Conservation (phyloP, 2,113 vertebrate genomes). For the Sylvilagus bachmani region DNA sequence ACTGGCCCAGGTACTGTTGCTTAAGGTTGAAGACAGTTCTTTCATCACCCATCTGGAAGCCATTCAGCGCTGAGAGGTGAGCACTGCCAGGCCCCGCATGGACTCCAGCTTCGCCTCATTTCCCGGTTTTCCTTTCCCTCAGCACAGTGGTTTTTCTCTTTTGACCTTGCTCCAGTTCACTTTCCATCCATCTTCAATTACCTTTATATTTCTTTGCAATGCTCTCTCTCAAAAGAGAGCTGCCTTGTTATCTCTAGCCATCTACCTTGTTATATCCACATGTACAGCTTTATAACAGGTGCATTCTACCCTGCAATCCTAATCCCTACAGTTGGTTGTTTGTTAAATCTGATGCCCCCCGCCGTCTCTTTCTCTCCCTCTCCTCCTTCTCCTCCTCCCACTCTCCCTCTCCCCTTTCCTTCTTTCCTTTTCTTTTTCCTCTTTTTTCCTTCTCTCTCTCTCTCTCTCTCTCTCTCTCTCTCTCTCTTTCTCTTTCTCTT, state of each 20-base stretch:
- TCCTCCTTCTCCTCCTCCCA: too few species aligned
- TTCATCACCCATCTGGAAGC: constrained; percentile 36
- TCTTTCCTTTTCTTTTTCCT: too few species aligned
- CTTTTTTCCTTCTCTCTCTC: too few species aligned
- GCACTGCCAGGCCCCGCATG: not conserved
- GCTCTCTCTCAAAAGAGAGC: not conserved
- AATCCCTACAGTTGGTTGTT: not conserved
- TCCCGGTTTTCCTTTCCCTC: constrained; percentile 23
- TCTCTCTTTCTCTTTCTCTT: not conserved
- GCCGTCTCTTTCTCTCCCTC: too few species aligned
- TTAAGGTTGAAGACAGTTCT: constrained; percentile 47
- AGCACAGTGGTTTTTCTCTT: not conserved
- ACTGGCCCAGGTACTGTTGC: constrained; percentile 1
- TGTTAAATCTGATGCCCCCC: too few species aligned
- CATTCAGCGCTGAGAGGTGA: constrained; percentile 26
- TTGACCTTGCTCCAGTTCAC: not conserved
- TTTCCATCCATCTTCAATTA: not conserved
- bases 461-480: rapidly evolving
- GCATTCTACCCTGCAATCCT: not conserved
- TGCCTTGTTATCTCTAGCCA: not conserved
- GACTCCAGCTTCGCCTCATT: constrained; percentile 24
- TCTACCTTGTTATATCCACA: not conserved
- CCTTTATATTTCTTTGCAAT: not conserved
- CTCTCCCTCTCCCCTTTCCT: too few species aligned
- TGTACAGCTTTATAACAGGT: not conserved